Conservation (phyloP, 1,140 invertebrate species). For the Phortica variegata region DNA sequence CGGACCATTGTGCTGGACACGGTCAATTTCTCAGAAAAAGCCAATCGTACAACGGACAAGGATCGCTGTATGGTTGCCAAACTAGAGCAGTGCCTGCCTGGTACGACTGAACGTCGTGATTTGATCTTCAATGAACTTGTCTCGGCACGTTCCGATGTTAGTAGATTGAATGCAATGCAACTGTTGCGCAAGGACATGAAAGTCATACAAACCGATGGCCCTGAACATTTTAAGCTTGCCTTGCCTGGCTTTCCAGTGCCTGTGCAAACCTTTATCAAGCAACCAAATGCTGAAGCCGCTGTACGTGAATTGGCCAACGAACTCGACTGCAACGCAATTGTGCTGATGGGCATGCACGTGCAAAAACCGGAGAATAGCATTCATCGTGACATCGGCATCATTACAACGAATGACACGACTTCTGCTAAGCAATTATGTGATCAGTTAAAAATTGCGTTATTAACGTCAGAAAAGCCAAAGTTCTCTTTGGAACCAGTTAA, state of each 20-base stretch:
- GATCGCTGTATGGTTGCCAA: conserved; percentile 58
- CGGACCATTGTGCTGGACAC: conserved; percentile 77
- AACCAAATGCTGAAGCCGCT: conserved; percentile 50
- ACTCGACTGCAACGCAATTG: conserved; percentile 46
- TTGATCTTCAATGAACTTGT: conserved; percentile 60
- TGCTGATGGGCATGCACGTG: conserved; percentile 61
- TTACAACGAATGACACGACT: conserved; percentile 31
- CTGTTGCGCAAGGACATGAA: conserved; percentile 69
- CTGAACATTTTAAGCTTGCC: conserved; percentile 33
- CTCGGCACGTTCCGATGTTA: conserved; percentile 63
- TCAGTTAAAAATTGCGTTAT: conserved; percentile 24
- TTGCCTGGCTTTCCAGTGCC: conserved; percentile 65
- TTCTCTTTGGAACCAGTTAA: conserved; percentile 19
- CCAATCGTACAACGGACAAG: conserved; percentile 63
- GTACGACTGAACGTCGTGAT: conserved; percentile 25
- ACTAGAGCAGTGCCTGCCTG: conserved; percentile 17
- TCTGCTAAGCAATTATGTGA: conserved; percentile 31
- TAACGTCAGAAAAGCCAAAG: conserved; percentile 19
- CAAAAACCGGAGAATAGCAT: conserved; percentile 38
- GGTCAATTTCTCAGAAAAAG: conserved; percentile 65
- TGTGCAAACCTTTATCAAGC: conserved; percentile 60
- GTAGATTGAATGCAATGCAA: conserved; percentile 60
- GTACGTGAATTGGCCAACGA: conserved; percentile 58
- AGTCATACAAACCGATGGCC: conserved; percentile 57
- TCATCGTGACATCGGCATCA: conserved; percentile 61